Evolutionary conservation across 2,113 vertebrate genomes (phyloP).

Genomic region (Sterrhoptilus dennistouni): DNA sequence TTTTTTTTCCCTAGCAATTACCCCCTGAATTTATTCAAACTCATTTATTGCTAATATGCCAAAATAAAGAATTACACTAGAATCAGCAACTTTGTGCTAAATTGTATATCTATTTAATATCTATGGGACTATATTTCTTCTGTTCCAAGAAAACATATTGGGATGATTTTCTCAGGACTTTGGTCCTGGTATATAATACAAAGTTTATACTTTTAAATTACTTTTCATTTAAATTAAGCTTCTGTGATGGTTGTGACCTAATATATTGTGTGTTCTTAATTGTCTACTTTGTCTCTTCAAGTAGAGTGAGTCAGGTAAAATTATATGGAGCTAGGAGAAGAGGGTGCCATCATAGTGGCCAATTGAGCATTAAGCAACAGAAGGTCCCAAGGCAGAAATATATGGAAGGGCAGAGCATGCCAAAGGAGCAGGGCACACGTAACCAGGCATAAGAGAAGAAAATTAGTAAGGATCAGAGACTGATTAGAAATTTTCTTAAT

Average conservation of each 20-base stretch:
- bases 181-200: neutral
- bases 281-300: neutral
- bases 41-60: neutral
- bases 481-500: neutral
- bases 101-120: neutral
- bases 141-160: neutral
- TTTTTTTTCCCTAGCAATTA: neutral
- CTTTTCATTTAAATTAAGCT: neutral
- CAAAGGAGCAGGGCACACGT: neutral
- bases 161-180: constrained; percentile 3
- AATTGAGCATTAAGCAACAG: neutral
- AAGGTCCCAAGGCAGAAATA: neutral
- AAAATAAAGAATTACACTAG: constrained; percentile 45
- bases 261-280: neutral
- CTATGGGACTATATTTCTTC: neutral
- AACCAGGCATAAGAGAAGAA: neutral
- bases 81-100: constrained; percentile 34
- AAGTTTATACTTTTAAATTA: neutral
- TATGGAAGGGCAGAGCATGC: neutral
- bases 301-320: neutral
- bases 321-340: neutral
- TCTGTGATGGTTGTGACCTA: neutral
- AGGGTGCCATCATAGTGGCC: neutral
- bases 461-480: neutral
- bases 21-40: constrained; percentile 14